Conservation (phyloP, 2,888 invertebrate genomes). For the Rhingia campestris region DNA sequence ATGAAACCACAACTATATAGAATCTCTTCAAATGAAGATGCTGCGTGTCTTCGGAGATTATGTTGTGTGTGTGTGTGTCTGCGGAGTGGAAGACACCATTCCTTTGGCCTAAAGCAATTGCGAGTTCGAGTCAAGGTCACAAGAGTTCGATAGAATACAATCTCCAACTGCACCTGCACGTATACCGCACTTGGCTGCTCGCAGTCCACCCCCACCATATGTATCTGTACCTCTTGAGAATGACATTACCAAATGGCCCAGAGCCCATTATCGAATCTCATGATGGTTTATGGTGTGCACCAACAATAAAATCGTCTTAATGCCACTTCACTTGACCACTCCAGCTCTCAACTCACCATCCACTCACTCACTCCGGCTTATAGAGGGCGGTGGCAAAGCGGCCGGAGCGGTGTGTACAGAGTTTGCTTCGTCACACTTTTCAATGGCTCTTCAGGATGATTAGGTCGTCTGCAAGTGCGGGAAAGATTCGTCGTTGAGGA, state of each 20-base stretch:
- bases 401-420: background rate
- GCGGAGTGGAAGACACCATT: slow-evolving; percentile 35
- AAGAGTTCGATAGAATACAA: slow-evolving; percentile 30
- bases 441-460: slow-evolving; percentile 70
- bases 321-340: slow-evolving; percentile 69
- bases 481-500: slow-evolving; percentile 48
- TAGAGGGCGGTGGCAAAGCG: too few relatives aligned
- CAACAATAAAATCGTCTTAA: slow-evolving; percentile 65
- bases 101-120: slow-evolving; percentile 18
- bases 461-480: slow-evolving; percentile 62
- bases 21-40: slow-evolving; percentile 45
- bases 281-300: slow-evolving; percentile 9
- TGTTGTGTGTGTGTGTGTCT: slow-evolving; percentile 6
- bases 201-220: slow-evolving; percentile 30
- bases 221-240: slow-evolving; percentile 45
- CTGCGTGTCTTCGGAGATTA: slow-evolving; percentile 59
- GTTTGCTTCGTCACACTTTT: slow-evolving; percentile 71
- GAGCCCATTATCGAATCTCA: slow-evolving; percentile 48
- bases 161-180: slow-evolving; percentile 51
- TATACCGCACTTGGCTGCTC: background rate
- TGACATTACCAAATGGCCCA: slow-evolving; percentile 57
- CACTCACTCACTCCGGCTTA: slow-evolving; percentile 31
- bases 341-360: slow-evolving; percentile 43
- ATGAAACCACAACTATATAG: slow-evolving; percentile 23
- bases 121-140: slow-evolving; percentile 58